Evolutionary conservation across 2,888 invertebrate genomes (phyloP), one percentile per base, ranked within the genome.

Genomic region (Eledona agricola): DNA sequence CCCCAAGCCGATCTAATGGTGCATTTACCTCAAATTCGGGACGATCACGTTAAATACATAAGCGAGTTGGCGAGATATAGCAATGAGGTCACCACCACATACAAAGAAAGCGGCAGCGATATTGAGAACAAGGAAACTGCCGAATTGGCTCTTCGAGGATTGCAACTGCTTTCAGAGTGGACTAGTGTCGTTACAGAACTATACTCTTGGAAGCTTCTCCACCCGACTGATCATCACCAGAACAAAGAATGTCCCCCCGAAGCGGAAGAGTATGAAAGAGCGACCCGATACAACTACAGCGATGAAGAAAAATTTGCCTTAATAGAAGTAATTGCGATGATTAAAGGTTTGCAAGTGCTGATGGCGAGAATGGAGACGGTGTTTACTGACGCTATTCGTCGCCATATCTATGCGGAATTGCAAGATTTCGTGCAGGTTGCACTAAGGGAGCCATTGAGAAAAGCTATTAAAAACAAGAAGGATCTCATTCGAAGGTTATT

Each of bases 291-390:
- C 79, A 99, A 99, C 78, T 99, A 99, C 75, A 91, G 90, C 0
- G 90, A 93, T 1, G 96, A 95, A 68, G 99, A 99, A 78, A 99
- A 99, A 73, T 94, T 95, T 78, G 97, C 97, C 0, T 80, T 99
- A 65, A 96, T 99, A 57, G 97, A 98, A 79, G 94, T 97, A 9
- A 96, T 99, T 63, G 96, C 97, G 0, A 98, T 98, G 96, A 96
- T 99, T 66, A 99, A 99, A 77, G 97, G 97, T 0, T 81, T 99
- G 2, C 98, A 99, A 76, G 93, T 94, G 12, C 79, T 97, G 40
- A 94, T 99, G 93, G 91, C 96, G 1, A 83, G 96, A 23, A 97
- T 98, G 88, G 98, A 99, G 80, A 93, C 95, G 0, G 95, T 96
- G n/a, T 88, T 95, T 65, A 90, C 90, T 46, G 92, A 93, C 73